phyloP scores from a whole-genome alignment of 2,888 invertebrate genomes.

The Drosophila putrida region DNA sequence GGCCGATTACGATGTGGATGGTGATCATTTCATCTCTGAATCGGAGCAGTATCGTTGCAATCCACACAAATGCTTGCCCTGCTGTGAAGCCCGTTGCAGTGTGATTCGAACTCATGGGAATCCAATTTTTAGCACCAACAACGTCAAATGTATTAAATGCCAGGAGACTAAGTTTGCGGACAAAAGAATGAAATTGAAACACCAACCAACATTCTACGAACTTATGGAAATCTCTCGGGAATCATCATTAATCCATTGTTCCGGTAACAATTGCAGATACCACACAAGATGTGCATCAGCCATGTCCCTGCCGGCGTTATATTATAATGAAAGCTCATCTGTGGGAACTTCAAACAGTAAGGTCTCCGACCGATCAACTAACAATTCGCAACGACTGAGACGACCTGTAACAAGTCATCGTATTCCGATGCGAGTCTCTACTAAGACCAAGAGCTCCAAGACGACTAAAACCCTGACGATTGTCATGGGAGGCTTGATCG shows the following conservation, averaged over 20 bases:
- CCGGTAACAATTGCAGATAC: conserved; percentile 79
- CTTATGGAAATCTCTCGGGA: conserved; percentile 82
- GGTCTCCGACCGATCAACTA: conserved; percentile 27
- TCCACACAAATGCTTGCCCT: conserved; percentile 69
- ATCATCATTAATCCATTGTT: conserved; percentile 80
- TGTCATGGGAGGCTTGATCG: conserved; percentile 95
- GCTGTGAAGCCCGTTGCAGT: conserved; percentile 71
- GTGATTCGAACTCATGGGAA: conserved; percentile 29
- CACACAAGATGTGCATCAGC: conserved; percentile 42
- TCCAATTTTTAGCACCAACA: conserved; percentile 56
- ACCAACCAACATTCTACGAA: conserved; percentile 83
- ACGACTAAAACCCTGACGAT: conserved; percentile 94
- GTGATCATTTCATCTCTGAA: conserved; percentile 82
- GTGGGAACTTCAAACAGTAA: conserved; percentile 41
- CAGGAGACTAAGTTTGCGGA: conserved; percentile 54
- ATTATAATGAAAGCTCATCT: conserved; percentile 79
- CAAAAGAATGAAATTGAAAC: conserved; percentile 65
- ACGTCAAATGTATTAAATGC: conserved; percentile 76
- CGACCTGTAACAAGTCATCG: conserved; percentile 66
- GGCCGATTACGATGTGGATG: conserved; percentile 82
- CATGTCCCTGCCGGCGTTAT: conserved; percentile 61
- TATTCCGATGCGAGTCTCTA: conserved; percentile 87
- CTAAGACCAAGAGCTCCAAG: conserved; percentile 92
- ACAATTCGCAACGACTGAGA: conserved; percentile 38
- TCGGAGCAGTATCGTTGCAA: conserved; percentile 82